These are phyloP conservation scores for Psix sp. DNA, from an alignment of 1,140 invertebrate species.

Conservation along the genomic window DNA sequence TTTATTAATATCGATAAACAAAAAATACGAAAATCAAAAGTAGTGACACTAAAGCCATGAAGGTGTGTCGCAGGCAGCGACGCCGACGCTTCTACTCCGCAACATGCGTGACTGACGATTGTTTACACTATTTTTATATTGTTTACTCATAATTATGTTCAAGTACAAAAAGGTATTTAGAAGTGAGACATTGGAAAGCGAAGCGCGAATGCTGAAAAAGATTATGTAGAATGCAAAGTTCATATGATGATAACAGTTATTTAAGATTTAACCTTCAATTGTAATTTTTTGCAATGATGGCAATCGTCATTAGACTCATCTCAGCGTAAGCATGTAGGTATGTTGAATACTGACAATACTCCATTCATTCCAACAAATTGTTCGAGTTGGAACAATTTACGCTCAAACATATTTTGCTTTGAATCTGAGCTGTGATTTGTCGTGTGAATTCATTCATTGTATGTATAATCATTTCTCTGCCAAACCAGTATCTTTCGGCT, in stretches of 20 bases:
- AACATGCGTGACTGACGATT: constrained; percentile 29
- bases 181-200: constrained; percentile 8
- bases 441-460: no score
- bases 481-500: no score
- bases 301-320: constrained; percentile 51
- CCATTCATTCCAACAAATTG: constrained; percentile 33
- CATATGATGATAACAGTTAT: constrained; percentile 46
- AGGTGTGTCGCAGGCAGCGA: constrained; percentile 9
- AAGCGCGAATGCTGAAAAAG: constrained; percentile 12
- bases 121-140: constrained; percentile 42
- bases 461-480: no score
- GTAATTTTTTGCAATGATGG: constrained; percentile 52
- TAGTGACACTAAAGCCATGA: constrained; percentile 11
- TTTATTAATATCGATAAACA: constrained; percentile 32
- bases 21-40: no score
- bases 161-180: constrained; percentile 12
- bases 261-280: constrained; percentile 56
- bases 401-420: no score
- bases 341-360: constrained; percentile 27
- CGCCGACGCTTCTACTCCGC: constrained; percentile 1
- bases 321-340: constrained; percentile 50
- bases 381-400: not conserved
- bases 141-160: constrained; percentile 36
- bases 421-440: no score
- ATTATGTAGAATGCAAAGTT: constrained; percentile 36